Evolutionary conservation across 1,140 invertebrate species (phyloP).

Genomic region (Drosophila saltans): DNA sequence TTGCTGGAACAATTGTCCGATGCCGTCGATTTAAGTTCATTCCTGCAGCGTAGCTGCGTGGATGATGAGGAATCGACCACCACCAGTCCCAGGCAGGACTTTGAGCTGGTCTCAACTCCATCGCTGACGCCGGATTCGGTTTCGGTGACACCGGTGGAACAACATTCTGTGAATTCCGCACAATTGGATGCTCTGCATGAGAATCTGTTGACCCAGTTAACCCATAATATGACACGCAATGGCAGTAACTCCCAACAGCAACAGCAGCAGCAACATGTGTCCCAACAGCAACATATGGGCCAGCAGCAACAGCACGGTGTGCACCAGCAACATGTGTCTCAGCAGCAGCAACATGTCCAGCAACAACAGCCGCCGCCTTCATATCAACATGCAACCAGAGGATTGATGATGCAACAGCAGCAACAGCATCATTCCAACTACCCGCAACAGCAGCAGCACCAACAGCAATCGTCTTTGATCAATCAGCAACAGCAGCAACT

Average conservation of each 20-base stretch:
- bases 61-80: constrained; percentile 84
- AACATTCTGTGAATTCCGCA: constrained; percentile 69
- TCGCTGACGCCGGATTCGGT: constrained; percentile 86
- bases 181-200: constrained; percentile 88
- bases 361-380: constrained; percentile 76
- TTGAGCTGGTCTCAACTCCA: constrained; percentile 84
- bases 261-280: constrained; percentile 59
- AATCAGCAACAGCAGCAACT: constrained; percentile 50
- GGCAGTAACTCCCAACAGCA: constrained; percentile 45
- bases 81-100: constrained; percentile 83
- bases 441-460: constrained; percentile 83
- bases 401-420: constrained; percentile 85
- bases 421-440: constrained; percentile 84
- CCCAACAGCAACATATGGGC: constrained; percentile 42
- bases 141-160: constrained; percentile 87
- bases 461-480: constrained; percentile 40
- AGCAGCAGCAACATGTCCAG: constrained; percentile 42
- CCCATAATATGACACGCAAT: constrained; percentile 82
- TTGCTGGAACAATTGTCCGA: constrained; percentile 88
- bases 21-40: constrained; percentile 88
- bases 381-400: constrained; percentile 83
- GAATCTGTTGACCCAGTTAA: constrained; percentile 84
- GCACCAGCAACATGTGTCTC: constrained; percentile 43
- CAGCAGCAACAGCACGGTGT: constrained; percentile 39
- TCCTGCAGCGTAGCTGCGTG: constrained; percentile 87